These are phyloP conservation scores for Percopsis transmontana DNA, from an alignment of 2,113 vertebrate genomes.

Conservation along the genomic window DNA sequence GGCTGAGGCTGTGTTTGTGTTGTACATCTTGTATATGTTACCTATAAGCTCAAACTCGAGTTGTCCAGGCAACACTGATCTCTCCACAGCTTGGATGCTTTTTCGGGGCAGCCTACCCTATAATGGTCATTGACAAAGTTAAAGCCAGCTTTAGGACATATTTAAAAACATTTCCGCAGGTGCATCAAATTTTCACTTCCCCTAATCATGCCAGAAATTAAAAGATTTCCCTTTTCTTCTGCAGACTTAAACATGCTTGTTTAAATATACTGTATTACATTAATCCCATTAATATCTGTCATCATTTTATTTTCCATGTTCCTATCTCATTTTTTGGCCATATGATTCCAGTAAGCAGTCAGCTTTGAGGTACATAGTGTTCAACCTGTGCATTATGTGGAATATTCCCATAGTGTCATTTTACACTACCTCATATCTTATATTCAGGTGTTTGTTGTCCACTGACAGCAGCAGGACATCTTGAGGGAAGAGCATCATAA, in stretches of 20 bases:
- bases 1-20: background rate
- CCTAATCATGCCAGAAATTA: background rate
- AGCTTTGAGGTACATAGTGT: slow-evolving; percentile 7
- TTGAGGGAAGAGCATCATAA: slow-evolving; percentile 80
- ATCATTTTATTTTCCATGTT: too few species aligned
- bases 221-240: background rate
- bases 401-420: slow-evolving; percentile 26
- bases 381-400: slow-evolving; percentile 17
- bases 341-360: too few species aligned
- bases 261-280: background rate
- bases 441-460: slow-evolving; percentile 64
- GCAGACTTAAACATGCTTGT: background rate
- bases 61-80: slow-evolving; percentile 64
- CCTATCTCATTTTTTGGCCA: too few species aligned
- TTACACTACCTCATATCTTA: slow-evolving; percentile 79
- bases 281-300: background rate
- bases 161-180: background rate
- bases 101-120: slow-evolving; percentile 80
- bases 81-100: slow-evolving; percentile 78
- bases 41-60: slow-evolving; percentile 82
- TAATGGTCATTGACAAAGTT: background rate
- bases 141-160: background rate
- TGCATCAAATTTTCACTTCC: too few species aligned
- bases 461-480: slow-evolving; percentile 82
- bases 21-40: slow-evolving; percentile 36